Evolutionary conservation across 2,113 vertebrate genomes (phyloP).

Genomic region (Coturnix japonica): DNA sequence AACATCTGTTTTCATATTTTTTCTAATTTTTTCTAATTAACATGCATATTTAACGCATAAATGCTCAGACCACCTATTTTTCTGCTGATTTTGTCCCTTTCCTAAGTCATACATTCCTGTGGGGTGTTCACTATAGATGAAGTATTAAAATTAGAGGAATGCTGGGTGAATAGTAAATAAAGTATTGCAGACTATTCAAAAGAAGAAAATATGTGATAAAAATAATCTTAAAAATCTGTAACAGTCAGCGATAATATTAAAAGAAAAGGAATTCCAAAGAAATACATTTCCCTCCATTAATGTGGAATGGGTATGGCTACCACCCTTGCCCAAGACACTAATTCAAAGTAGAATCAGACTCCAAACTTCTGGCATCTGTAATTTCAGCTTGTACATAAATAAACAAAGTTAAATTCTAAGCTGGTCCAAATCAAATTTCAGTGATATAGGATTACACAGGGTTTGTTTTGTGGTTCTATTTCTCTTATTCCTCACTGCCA

Average conservation of each 20-base stretch:
- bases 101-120: conserved; percentile 56
- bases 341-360: neutral
- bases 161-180: conserved; percentile 36
- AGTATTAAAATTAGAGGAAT: conserved; percentile 49
- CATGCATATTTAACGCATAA: conserved; percentile 81
- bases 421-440: neutral
- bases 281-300: neutral
- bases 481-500: neutral
- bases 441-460: neutral
- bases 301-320: neutral
- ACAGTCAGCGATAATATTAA: neutral
- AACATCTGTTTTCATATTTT: conserved; percentile 86
- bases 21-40: conserved; percentile 83
- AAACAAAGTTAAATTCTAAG: neutral
- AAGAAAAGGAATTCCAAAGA: neutral
- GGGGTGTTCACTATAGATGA: conserved; percentile 39
- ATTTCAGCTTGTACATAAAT: neutral
- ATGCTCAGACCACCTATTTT: conserved; percentile 77
- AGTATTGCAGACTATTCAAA: neutral
- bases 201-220: neutral
- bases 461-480: neutral
- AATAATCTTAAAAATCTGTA: neutral
- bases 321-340: neutral
- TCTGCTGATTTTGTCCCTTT: conserved; percentile 67
- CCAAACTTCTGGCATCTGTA: neutral